Evolutionary conservation across 2,113 vertebrate species (phyloP), one percentile per base, ranked within the genome.

Genomic region (Melierax canorus): DNA sequence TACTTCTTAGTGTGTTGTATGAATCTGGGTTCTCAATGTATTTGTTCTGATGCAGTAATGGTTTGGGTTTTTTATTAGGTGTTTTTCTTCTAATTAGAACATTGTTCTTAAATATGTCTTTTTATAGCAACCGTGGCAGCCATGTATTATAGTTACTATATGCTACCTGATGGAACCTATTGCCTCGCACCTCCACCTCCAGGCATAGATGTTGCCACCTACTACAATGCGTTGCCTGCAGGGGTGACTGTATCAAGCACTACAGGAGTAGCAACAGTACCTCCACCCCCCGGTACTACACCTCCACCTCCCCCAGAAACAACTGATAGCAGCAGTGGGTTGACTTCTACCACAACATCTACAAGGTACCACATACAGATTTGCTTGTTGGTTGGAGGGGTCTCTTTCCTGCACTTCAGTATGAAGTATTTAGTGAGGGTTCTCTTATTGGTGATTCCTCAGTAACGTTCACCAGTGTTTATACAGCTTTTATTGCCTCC

Each of bases 81-180:
- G 8, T 5, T 91, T 90, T 77, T 50, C 32, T 22, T 43, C 53
- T 91, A 62, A 77, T 58, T 64, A 46, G 19, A 72, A 15, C 8
- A 6, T 38, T 78, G 19, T 86, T 89, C 36, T 88, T 74, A 7
- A 72, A n/a, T 56, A 18, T 94, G 62, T 83, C 38, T 96, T 77
- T 87, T 45, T 78, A 19, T 94, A 99, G 98, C 98, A 9, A 95
- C 99, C 1, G 95, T 99, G 91, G 97, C 98, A 22, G 98, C 99
- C 78, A 97, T 99, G 98, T 99, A 99, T 97, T 99, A 99, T 55
- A 99, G 99, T 92, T 99, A 99, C 97, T 99, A 99, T 97, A 98
- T 99, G 99, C 97, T 99, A 29, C 99, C 99, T 0, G 99, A 99
- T 17, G 99, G 99, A 16, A 98, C 99, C 2, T 99, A 99, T 88